Base-by-base conservation (phyloP, 2,113 vertebrate species). In the Haliaeetus leucogaster region DNA sequence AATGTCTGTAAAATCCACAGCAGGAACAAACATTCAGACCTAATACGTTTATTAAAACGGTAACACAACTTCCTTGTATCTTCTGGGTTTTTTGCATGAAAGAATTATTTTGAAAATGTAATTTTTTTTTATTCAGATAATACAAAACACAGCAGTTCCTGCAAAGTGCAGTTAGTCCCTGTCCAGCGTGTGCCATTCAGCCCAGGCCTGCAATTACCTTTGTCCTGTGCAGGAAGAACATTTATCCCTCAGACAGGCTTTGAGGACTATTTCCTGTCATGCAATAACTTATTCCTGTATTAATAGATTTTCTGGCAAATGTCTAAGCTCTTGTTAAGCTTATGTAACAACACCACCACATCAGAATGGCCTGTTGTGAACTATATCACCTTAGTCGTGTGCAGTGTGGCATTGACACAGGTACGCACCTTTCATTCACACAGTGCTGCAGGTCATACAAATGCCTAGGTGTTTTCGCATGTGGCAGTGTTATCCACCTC, bases 351-450 rank as follows among this genome's bases (percentile, higher is more conserved):
- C 16, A 65, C 18, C 19, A 32, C 10, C 21, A 18, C 58, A 47
- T 45, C 34, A 68, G 67, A 42, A 77, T 16, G 26, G 29, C 36
- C 19, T 73, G 1, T 16, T 72, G 11, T 50, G 40, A 77, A 65
- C 62, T 62, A 0, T 17, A 38, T 32, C 58, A 59, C 12, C 21
- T n/a, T 52, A n/a, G 36, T 22, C 2, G 1, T 2, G 7, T 36
- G 23, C 19, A 59, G 25, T 5, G 5, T 29, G 29, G 5, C n/a
- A 63, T 63, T 42, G 45, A 55, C 20, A 32, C n/a, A 81, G 32
- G 10, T 8, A 13, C 4, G 10, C 11, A 72, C 9, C 43, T 59
- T 47, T 18, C 30, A 38, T 36, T 71, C 27, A 16, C 47, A 7
- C 9, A 29, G 32, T 67, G 42, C 42, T 53, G 30, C 40, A 87